phyloP scores from a whole-genome alignment of 2,888 invertebrate genomes.

The Archaeoteleia sp. region DNA sequence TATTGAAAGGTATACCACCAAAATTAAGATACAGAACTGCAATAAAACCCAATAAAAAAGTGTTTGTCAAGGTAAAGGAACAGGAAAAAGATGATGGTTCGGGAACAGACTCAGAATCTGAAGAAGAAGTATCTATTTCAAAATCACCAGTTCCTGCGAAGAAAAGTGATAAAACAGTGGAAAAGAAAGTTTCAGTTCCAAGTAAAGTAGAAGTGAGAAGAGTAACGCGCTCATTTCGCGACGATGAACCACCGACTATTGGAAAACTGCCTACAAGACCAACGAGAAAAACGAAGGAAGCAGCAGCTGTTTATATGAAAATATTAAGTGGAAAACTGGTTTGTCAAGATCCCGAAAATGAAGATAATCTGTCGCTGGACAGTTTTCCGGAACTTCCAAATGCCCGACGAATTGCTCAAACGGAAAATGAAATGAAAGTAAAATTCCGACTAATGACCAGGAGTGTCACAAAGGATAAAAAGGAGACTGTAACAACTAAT shows the following conservation, averaged over 20 bases:
- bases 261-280: conserved; percentile 75
- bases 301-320: conserved; percentile 85
- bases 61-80: conserved; percentile 35
- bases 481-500: conserved; percentile 55
- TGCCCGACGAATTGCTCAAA: conserved; percentile 79
- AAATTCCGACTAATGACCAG: conserved; percentile 73
- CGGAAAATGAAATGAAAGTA: conserved; percentile 78
- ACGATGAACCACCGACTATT: conserved; percentile 50
- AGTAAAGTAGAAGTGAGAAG: conserved; percentile 69
- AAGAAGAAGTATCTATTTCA: conserved; percentile 29
- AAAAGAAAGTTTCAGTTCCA: conserved; percentile 65
- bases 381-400: conserved; percentile 83
- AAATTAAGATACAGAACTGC: conserved; percentile 55
- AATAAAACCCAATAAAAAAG: conserved; percentile 57
- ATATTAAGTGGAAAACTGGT: conserved; percentile 82
- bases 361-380: conserved; percentile 80
- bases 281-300: conserved; percentile 84
- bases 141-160: conserved; percentile 9
- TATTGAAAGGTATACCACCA: conserved; percentile 30
- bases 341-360: conserved; percentile 79
- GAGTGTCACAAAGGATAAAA: conserved; percentile 28
- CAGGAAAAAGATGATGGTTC: conserved; percentile 52
- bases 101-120: conserved; percentile 51
- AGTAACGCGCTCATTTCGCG: conserved; percentile 68
- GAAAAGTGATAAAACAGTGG: conserved; percentile 53